Percentiles rank a stretch among this genome's conserved stretches.
These are phyloP conservation scores for Drosophila sucinea DNA, from an alignment of 1,140 invertebrate species.

Conservation along the genomic window DNA sequence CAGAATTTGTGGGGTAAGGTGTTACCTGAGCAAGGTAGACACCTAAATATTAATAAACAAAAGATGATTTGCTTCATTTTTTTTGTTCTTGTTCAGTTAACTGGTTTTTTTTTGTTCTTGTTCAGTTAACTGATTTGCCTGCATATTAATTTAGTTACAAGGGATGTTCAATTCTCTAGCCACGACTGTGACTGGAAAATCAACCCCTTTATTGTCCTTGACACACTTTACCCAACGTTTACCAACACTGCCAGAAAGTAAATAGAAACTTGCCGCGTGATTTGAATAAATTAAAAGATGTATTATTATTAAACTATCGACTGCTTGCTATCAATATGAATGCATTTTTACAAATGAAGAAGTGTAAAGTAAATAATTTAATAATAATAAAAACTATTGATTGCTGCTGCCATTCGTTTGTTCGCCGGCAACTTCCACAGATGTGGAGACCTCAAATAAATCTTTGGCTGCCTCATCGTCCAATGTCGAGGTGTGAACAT, in stretches of 20 bases:
- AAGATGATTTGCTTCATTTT: not conserved
- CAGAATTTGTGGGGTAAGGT: not conserved
- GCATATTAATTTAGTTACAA: not conserved
- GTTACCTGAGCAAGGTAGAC: slow-evolving; percentile 1
- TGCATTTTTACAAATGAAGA: slow-evolving; percentile 64
- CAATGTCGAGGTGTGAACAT: slow-evolving; percentile 30
- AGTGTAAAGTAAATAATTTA: slow-evolving; percentile 62
- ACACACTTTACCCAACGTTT: not conserved
- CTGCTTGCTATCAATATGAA: slow-evolving; percentile 61
- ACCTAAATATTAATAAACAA: not conserved
- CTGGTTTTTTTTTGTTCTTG: not conserved
- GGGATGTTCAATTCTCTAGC: not conserved
- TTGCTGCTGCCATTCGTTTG: slow-evolving; percentile 48
- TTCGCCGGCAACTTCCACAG: slow-evolving; percentile 72
- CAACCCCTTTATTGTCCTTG: not conserved
- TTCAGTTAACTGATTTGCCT: not conserved
- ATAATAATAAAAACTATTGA: slow-evolving; percentile 49
- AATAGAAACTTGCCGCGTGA: not conserved
- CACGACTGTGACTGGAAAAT: slow-evolving; percentile 1
- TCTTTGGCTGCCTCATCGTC: slow-evolving; percentile 54
- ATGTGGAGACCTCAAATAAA: slow-evolving; percentile 73
- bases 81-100: too few relatives aligned
- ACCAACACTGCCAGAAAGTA: not conserved
- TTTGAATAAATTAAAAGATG: slow-evolving; percentile 58
- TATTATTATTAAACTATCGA: slow-evolving; percentile 72